Percentiles rank a stretch among this genome's conserved stretches.
Evolutionary conservation across 2,797 vertebrate genomes (phyloP).

Genomic region (Lagorchestes hirsutus): DNA sequence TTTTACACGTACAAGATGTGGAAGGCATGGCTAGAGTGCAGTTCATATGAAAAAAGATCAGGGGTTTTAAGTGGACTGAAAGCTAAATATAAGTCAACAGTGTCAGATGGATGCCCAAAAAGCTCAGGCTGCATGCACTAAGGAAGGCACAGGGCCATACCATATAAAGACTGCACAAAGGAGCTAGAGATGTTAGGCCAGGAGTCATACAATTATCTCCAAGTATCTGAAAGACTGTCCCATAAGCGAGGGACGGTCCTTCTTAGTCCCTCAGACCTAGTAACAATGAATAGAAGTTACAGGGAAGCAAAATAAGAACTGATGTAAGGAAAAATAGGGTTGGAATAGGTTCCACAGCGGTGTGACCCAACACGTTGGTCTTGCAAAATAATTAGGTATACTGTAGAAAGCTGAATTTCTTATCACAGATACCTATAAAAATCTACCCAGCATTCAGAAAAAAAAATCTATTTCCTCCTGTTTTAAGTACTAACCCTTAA

Average conservation of each 20-base stretch:
- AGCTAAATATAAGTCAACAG: not conserved
- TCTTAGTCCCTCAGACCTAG: not conserved
- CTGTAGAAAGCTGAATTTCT: conserved; percentile 51
- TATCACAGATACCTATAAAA: conserved; percentile 43
- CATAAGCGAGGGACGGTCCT: not conserved
- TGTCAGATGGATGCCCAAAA: not conserved
- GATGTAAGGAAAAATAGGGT: not conserved
- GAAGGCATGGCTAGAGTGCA: not conserved
- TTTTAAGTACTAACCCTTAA: conserved; percentile 54
- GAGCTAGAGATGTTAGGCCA: not conserved
- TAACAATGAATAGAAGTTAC: not conserved
- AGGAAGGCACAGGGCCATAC: not conserved
- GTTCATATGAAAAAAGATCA: not conserved
- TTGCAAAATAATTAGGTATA: not conserved
- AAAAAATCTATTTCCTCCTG: conserved; percentile 53
- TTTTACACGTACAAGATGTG: not conserved
- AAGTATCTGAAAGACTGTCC: not conserved
- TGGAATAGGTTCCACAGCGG: not conserved
- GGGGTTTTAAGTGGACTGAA: not conserved
- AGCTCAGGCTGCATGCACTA: not conserved
- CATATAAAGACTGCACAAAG: not conserved
- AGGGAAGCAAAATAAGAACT: not conserved
- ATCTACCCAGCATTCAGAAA: conserved; percentile 51
- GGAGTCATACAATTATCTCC: not conserved
- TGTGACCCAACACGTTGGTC: not conserved